These are phyloP conservation scores for Cheilosia vernalis DNA, from an alignment of 2,888 invertebrate genomes.

Conservation along the genomic window DNA sequence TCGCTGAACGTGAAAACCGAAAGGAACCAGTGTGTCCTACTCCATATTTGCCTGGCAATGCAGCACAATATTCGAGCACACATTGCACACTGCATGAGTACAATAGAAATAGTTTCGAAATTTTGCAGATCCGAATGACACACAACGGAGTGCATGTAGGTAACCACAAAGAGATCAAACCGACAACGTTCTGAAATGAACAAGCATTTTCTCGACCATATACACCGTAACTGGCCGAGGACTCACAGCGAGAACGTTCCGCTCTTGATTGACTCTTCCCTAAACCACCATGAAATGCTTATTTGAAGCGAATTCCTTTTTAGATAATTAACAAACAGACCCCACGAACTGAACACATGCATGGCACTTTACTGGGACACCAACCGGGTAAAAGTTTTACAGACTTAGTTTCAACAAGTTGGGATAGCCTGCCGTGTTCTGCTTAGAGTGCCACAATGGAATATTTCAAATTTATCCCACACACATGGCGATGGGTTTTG, in stretches of 20 bases:
- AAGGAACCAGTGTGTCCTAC: not conserved
- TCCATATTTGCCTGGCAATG: not conserved
- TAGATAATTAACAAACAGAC: constrained; percentile 57
- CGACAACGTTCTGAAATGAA: constrained; percentile 23
- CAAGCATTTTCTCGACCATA: not conserved
- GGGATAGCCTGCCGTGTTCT: no score
- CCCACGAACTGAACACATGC: constrained; percentile 34
- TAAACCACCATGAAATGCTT: constrained; percentile 27
- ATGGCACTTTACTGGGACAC: not conserved
- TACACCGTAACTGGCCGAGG: not conserved
- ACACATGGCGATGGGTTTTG: no score
- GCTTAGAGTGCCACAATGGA: no score
- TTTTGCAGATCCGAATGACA: constrained; percentile 19
- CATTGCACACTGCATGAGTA: constrained; percentile 29
- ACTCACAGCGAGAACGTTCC: not conserved
- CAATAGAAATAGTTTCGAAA: constrained; percentile 45
- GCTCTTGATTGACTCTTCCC: not conserved
- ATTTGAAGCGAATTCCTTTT: constrained; percentile 51
- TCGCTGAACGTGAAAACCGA: not conserved
- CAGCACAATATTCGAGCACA: not conserved
- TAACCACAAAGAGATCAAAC: constrained; percentile 24
- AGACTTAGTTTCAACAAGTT: no score
- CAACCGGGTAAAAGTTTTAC: not conserved
- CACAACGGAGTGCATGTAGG: constrained; percentile 2
- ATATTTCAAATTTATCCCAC: no score